Evolutionary conservation across 2,888 invertebrate species (phyloP), one percentile per base, ranked within the genome.

Genomic region (Anthoptus insignis): DNA sequence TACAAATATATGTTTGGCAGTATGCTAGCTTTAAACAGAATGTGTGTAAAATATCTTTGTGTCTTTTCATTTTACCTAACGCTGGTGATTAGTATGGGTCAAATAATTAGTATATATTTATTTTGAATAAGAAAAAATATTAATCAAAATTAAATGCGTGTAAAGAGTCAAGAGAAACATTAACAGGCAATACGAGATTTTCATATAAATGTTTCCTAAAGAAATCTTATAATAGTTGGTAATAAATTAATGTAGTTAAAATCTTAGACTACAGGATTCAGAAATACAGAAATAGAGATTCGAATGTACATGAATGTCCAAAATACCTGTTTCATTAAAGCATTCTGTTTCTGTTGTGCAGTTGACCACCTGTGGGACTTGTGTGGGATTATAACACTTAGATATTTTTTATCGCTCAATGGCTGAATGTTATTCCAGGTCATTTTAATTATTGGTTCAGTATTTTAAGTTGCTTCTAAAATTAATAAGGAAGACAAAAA

Each of bases 261-360:
- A 75, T 76, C 82, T 79, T 86, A 88, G 74, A 81, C 81, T 82
- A 81, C 72, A 83, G 81, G 80, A 80, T 79, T 81, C 69, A 70
- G 74, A 75, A 69, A 69, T 72, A 72, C 81, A 82, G 84, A 85
- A 83, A 79, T 83, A 86, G 83, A 84, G 71, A 75, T 70, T 73
- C 75, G 71, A 82, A 83, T 84, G 80, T 88, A 87, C 82, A 87
- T 84, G 84, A 82, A 78, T 82, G 78, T 92, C 86, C 84, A 92
- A 91, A 91, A 92, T 92, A 92, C 92, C 92, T 92, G 93, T 92
- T 92, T 91, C 74, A 82, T 93, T 92, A 93, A 93, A 93, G 92
- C 92, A 92, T 93, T 87, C 74, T 79, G 89, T 92, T 90, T 77
- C 87, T 81, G 84, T 89, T 87, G 87, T 89, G 89, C 88, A 81